A percentile compares a stretch with the other conserved stretches of the same genome.
phyloP scores from a whole-genome alignment of 2,113 vertebrate genomes.

The Balaeniceps rex region DNA sequence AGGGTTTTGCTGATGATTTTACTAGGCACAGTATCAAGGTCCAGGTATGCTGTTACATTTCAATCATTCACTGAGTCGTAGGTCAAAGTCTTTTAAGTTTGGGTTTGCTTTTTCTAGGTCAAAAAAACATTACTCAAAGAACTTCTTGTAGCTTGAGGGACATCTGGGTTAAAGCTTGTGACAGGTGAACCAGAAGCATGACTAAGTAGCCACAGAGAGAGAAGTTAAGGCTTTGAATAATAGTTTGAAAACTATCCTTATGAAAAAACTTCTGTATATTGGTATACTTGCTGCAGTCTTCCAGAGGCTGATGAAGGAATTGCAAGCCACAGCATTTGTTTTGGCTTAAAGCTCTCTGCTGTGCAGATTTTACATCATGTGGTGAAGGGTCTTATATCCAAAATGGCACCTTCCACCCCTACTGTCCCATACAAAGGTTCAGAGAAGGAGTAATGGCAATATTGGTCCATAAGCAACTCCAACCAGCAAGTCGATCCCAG shows the following conservation, averaged over 20 bases:
- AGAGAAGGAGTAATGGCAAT: background rate
- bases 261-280: background rate
- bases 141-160: background rate
- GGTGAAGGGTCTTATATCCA: background rate
- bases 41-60: background rate
- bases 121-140: background rate
- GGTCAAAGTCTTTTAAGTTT: background rate
- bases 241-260: background rate
- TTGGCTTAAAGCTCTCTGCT: background rate
- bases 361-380: background rate
- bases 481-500: background rate
- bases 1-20: background rate
- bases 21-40: background rate
- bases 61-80: background rate
- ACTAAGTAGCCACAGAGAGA: background rate
- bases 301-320: background rate
- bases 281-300: background rate
- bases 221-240: background rate
- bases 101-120: background rate
- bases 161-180: background rate
- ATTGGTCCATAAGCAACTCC: accelerated
- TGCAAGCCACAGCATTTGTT: background rate
- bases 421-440: background rate
- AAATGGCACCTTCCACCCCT: background rate
- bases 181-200: background rate